Evolutionary conservation across 2,113 vertebrate genomes (phyloP).

Genomic region (Colinus virginianus): DNA sequence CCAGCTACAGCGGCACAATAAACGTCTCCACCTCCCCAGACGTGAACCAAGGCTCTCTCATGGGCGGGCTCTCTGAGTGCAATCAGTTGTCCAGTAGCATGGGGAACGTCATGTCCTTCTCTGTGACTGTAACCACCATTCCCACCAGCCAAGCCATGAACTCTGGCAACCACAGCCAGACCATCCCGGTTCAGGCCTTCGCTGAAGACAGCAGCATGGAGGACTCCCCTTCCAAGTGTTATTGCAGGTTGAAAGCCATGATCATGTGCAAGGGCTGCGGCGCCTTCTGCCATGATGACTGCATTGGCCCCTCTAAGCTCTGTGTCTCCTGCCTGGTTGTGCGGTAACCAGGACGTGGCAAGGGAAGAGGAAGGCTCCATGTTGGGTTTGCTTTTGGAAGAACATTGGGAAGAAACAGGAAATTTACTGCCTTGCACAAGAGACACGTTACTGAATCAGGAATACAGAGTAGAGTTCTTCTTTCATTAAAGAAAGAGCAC

Average conservation of each 20-base stretch:
- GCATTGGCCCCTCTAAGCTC: slow-evolving; percentile 97
- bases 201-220: slow-evolving; percentile 83
- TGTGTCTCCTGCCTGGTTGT: slow-evolving; percentile 98
- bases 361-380: accelerated
- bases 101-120: slow-evolving; percentile 95
- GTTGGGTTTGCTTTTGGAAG: background rate
- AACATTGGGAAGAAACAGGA: slow-evolving; percentile 58
- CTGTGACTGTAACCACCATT: slow-evolving; percentile 96
- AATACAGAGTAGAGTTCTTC: slow-evolving; percentile 68
- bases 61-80: slow-evolving; percentile 63
- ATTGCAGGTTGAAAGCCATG: slow-evolving; percentile 98
- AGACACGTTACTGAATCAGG: slow-evolving; percentile 76
- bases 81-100: slow-evolving; percentile 78
- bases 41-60: slow-evolving; percentile 73
- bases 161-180: slow-evolving; percentile 76
- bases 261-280: slow-evolving; percentile 99
- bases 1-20: slow-evolving; percentile 90
- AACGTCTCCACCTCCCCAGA: slow-evolving; percentile 89
- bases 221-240: slow-evolving; percentile 92
- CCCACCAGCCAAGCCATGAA: slow-evolving; percentile 82
- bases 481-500: slow-evolving; percentile 78
- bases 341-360: slow-evolving; percentile 76
- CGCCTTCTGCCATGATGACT: slow-evolving; percentile 97
- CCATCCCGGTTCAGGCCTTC: slow-evolving; percentile 87
- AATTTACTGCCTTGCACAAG: slow-evolving; percentile 69